A percentile compares a stretch with the other conserved stretches of the same genome.
phyloP scores from a whole-genome alignment of 2,113 vertebrate genomes.

The Rissa tridactyla region DNA sequence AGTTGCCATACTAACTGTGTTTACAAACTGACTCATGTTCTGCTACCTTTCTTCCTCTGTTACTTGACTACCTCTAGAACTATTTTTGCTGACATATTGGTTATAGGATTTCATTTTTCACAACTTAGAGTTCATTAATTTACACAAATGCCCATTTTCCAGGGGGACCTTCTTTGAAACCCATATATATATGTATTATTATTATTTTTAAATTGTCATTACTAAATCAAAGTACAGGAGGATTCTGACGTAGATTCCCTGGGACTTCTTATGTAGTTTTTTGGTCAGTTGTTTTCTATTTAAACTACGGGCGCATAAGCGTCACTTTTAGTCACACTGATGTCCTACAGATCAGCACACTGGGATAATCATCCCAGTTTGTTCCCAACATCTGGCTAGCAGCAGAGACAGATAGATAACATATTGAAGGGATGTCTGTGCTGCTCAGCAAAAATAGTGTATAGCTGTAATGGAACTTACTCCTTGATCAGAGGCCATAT shows the following conservation, averaged over 20 bases:
- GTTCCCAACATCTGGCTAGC: slow-evolving; percentile 22
- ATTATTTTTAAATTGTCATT: neutral
- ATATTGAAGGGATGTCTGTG: neutral
- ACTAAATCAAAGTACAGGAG: neutral
- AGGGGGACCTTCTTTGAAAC: neutral
- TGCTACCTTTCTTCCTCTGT: neutral
- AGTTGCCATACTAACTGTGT: neutral
- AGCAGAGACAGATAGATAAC: neutral
- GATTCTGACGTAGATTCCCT: neutral
- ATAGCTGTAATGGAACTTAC: neutral
- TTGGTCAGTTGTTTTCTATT: neutral
- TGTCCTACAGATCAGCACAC: neutral
- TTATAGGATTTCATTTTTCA: neutral
- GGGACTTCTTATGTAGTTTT: neutral
- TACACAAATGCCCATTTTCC: neutral
- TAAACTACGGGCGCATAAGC: rapidly evolving
- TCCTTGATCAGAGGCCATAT: neutral
- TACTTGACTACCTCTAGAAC: neutral
- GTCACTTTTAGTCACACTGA: neutral
- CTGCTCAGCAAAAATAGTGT: neutral
- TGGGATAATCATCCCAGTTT: neutral
- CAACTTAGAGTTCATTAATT: neutral
- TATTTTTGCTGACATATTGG: neutral
- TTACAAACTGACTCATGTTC: neutral
- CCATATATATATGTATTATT: too few relatives aligned